Percentiles rank a stretch among this genome's conserved stretches.
These are phyloP conservation scores for Hymenochirus boettgeri DNA, from an alignment of 2,113 vertebrate genomes.

Conservation along the genomic window DNA sequence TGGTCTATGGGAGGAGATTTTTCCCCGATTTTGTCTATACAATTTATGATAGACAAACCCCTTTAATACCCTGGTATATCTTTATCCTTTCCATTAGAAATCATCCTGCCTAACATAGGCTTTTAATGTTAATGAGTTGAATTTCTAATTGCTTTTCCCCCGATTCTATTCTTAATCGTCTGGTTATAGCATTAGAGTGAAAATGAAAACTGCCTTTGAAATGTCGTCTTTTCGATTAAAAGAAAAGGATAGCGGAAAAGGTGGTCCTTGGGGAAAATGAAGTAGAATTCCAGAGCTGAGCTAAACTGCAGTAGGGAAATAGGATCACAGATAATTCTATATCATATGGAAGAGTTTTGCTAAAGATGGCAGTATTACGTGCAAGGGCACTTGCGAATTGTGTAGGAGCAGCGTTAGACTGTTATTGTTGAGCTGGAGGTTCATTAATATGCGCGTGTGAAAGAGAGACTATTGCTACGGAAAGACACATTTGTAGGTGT, in stretches of 20 bases:
- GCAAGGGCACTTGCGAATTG: slow-evolving; percentile 42
- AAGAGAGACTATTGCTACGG: neutral
- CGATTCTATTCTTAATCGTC: neutral
- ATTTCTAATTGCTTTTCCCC: neutral
- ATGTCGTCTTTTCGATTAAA: neutral
- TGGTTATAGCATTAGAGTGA: neutral
- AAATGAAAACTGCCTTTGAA: neutral
- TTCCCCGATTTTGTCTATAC: too few species aligned
- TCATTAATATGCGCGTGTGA: neutral
- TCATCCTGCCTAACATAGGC: too few species aligned
- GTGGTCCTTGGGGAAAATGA: slow-evolving; percentile 12
- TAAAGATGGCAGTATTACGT: slow-evolving; percentile 46
- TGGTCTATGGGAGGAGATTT: too few species aligned
- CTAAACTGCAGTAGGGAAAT: slow-evolving; percentile 43
- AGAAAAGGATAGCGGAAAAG: neutral
- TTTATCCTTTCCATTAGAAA: too few species aligned
- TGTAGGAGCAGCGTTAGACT: slow-evolving; percentile 24
- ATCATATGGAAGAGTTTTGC: slow-evolving; percentile 49
- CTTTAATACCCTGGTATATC: too few species aligned
- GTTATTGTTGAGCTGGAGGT: neutral
- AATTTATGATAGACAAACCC: too few species aligned
- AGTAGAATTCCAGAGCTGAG: slow-evolving; percentile 11
- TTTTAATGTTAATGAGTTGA: neutral
- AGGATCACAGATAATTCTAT: slow-evolving; percentile 50
- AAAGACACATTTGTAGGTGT: slow-evolving; percentile 1